Evolutionary conservation across 2,113 vertebrate species (phyloP), one percentile per base, ranked within the genome.

Genomic region (Chaenogobius annularis): DNA sequence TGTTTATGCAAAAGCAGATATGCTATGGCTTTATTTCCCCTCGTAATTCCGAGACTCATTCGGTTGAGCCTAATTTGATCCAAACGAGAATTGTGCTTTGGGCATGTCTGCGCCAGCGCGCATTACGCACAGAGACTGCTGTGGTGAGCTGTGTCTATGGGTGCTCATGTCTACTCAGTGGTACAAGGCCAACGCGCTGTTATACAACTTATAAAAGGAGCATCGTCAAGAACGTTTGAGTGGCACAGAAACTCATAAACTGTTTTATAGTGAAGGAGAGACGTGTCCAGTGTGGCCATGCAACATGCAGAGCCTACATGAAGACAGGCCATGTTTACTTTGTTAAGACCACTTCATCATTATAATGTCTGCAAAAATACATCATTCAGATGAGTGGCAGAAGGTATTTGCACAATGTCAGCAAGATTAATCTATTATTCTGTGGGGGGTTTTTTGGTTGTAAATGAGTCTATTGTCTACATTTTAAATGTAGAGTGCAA

Each of bases 71-170:
- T n/a, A 66, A 22, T 58, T 74, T 68, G 2, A 37, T 61, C 22
- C 23, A 67, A 50, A 68, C 56, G 23, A 71, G 11, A 17, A 17
- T 14, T 58, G 5, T 9, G 73, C 74, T 77, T 58, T 72, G 70
- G 83, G 78, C 78, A 69, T 68, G 59, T 48, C 19, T 72, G 87
- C 58, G 67, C 76, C 80, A 76, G 70, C 71, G 88, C 83, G 80
- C 88, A 85, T 86, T 85, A 83, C 79, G 85, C 85, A 67, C 31
- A 71, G 81, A 71, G 81, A 74, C 70, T 78, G 79, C 66, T 61
- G 47, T 58, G 69, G 47, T 2, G 23, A 46, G 68, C 19, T 63
- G 0, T 58, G 37, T 9, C 37, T 40, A n/a, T 62, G 59, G 43
- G 10, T 10, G 12, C 44, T 46, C 44, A 46, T 3, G 20, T 46